Conservation (phyloP, 2,113 vertebrate genomes). For the Tenebrosternarchus preto region DNA sequence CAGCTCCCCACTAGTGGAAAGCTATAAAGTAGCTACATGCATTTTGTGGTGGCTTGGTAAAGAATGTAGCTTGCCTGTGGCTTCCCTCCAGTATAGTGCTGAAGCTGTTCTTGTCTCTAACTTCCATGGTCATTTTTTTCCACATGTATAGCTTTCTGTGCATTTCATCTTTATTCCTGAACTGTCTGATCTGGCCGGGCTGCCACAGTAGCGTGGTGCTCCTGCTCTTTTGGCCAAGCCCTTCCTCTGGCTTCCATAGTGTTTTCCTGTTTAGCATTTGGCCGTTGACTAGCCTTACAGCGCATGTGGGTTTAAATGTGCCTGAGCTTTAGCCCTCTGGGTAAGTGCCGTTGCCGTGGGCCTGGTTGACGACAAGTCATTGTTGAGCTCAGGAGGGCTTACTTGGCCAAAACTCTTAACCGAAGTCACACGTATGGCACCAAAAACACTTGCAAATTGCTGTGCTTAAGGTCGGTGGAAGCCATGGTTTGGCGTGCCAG, state of each 20-base stretch:
- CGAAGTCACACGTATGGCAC: neutral
- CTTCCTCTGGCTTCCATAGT: neutral
- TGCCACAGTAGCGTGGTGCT: neutral
- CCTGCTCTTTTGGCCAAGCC: neutral
- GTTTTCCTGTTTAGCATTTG: neutral
- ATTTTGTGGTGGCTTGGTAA: neutral
- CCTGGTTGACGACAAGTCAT: neutral
- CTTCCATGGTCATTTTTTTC: constrained; percentile 30
- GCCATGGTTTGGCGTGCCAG: constrained; percentile 16
- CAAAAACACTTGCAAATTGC: neutral
- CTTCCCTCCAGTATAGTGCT: neutral
- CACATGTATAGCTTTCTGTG: neutral
- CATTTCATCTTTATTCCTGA: constrained; percentile 7
- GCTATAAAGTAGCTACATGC: neutral
- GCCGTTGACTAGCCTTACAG: neutral
- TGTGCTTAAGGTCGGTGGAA: constrained; percentile 14
- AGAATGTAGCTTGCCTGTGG: neutral
- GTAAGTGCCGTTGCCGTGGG: neutral
- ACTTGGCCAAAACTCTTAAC: neutral
- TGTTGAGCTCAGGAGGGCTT: neutral
- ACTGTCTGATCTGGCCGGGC: constrained; percentile 1
- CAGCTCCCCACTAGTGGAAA: neutral
- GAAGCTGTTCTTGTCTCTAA: constrained; percentile 17
- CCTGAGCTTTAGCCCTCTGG: neutral
- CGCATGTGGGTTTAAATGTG: neutral